Evolutionary conservation across 2,797 vertebrate genomes (phyloP).

Genomic region (Anas acuta): DNA sequence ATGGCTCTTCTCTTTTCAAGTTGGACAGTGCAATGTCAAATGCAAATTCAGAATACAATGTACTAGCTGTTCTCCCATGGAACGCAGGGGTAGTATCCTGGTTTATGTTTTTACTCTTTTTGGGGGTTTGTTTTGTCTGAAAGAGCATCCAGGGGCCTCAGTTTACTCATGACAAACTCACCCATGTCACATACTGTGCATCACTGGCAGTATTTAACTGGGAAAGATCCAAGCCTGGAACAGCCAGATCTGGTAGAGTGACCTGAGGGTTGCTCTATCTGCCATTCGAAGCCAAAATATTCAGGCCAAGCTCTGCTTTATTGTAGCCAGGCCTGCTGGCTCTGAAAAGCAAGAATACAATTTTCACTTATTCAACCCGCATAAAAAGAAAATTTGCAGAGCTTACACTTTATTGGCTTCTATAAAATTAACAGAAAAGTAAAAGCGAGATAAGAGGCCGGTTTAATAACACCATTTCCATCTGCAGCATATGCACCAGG

Average conservation of each 20-base stretch:
- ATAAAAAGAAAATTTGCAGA: neutral
- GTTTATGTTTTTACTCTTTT: neutral
- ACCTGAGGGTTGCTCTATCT: neutral
- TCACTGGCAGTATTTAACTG: neutral
- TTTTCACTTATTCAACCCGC: neutral
- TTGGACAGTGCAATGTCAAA: neutral
- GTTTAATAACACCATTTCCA: constrained; percentile 27
- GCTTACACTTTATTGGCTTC: neutral
- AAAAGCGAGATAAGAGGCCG: constrained; percentile 39
- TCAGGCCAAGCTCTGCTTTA: neutral
- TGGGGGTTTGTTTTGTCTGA: neutral
- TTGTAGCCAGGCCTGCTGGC: neutral
- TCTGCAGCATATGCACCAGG: neutral
- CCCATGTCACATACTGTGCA: neutral
- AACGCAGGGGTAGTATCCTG: neutral
- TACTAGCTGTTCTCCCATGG: neutral
- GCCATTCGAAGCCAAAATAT: neutral
- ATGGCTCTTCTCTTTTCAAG: neutral
- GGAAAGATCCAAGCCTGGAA: neutral
- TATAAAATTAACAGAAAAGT: constrained; percentile 63
- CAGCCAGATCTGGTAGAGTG: neutral
- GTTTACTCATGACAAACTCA: neutral
- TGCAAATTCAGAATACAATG: neutral
- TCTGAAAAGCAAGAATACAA: neutral
- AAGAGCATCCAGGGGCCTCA: neutral